Evolutionary conservation across 2,113 vertebrate species (phyloP).

Genomic region (Calidris pugnax): DNA sequence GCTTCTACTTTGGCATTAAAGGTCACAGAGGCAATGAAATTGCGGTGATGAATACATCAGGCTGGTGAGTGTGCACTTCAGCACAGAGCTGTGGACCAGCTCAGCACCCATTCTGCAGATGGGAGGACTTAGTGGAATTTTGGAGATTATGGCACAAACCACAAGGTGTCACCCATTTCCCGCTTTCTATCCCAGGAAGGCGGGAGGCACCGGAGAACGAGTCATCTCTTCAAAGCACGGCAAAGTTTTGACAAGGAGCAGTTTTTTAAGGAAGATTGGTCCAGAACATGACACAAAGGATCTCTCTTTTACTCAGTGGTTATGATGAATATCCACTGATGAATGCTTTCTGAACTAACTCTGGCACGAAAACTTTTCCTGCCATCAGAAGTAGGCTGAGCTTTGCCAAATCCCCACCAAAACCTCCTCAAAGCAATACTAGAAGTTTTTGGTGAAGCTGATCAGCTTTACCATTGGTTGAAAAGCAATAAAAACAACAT

Average conservation of each 20-base stretch:
- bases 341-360: neutral
- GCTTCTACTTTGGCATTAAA: neutral
- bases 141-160: neutral
- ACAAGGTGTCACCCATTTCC: slow-evolving; percentile 17
- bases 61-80: rapidly evolving
- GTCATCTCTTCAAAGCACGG: neutral
- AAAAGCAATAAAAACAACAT: neutral
- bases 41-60: neutral
- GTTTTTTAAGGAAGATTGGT: neutral
- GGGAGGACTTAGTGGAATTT: rapidly evolving
- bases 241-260: neutral
- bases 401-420: neutral
- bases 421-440: neutral
- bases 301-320: neutral
- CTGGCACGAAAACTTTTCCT: neutral
- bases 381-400: neutral
- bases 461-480: too few species aligned
- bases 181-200: neutral
- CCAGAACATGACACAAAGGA: neutral
- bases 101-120: neutral
- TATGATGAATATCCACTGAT: neutral
- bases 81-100: rapidly evolving
- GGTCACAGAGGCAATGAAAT: neutral
- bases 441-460: neutral
- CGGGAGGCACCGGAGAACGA: neutral